These are phyloP conservation scores for Rhagoletis pomonella DNA, from an alignment of 1,140 invertebrate genomes.

Conservation along the genomic window DNA sequence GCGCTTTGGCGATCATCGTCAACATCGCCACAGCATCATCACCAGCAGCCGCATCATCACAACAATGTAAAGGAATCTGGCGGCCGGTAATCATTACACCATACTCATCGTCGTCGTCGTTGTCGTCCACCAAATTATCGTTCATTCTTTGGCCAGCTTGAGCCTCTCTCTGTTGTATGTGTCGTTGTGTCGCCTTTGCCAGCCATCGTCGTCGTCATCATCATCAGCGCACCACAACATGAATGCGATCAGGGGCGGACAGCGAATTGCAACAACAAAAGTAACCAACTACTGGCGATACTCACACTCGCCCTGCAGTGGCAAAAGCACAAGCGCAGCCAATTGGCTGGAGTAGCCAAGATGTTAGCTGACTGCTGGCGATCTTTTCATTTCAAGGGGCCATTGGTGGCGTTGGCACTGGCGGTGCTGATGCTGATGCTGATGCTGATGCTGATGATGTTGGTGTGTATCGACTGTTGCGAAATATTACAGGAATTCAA, in stretches of 20 bases:
- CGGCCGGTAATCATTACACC: not conserved
- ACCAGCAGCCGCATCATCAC: not conserved
- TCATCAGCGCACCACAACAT: slow-evolving; percentile 37
- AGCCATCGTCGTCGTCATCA: not conserved
- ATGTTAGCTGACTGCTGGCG: slow-evolving; percentile 47
- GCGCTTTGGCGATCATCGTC: slow-evolving; percentile 46
- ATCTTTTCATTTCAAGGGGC: not conserved
- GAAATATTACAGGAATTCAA: slow-evolving; percentile 58
- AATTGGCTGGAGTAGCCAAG: slow-evolving; percentile 50
- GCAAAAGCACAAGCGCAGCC: not conserved
- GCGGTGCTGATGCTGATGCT: not conserved
- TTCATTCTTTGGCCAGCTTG: not conserved
- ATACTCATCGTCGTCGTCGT: not conserved
- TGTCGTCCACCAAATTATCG: not conserved
- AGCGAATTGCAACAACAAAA: slow-evolving; percentile 35
- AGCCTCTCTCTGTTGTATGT: not conserved
- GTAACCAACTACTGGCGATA: slow-evolving; percentile 21
- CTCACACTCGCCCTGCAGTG: not conserved
- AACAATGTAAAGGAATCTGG: not conserved
- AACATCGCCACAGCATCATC: not conserved
- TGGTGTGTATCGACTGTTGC: slow-evolving; percentile 33
- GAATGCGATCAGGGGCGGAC: slow-evolving; percentile 46
- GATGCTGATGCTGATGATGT: slow-evolving; percentile 3
- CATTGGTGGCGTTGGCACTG: not conserved
- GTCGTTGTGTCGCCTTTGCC: not conserved